A percentile compares a stretch with the other conserved stretches of the same genome.
Conservation (phyloP, 2,888 invertebrate species). For the Dynastes tityus region DNA sequence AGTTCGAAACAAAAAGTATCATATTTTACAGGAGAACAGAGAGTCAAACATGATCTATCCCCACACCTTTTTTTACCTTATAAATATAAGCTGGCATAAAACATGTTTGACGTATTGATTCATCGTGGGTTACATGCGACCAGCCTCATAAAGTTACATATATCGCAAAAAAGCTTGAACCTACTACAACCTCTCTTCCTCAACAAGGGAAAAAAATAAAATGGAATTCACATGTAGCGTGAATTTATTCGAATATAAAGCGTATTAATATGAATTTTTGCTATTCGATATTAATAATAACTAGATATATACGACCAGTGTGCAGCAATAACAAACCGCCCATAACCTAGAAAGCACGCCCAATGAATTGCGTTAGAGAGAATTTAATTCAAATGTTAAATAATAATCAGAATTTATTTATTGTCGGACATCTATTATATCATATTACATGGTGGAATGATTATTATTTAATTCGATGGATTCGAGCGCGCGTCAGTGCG, state of each 20-base stretch:
- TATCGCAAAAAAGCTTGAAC: slow-evolving; percentile 4
- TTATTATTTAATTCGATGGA: slow-evolving; percentile 40
- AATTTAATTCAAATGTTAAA: slow-evolving; percentile 25
- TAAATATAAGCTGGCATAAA: slow-evolving; percentile 44
- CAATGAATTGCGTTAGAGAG: slow-evolving; percentile 1
- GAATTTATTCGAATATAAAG: slow-evolving; percentile 33
- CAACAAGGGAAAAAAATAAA: slow-evolving; percentile 19
- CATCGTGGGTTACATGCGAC: slow-evolving; percentile 31
- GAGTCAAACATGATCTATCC: background rate
- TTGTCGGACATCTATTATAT: slow-evolving; percentile 13
- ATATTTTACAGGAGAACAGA: slow-evolving; percentile 18
- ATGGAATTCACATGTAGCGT: slow-evolving; percentile 12
- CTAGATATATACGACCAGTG: background rate
- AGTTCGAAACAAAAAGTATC: slow-evolving; percentile 32
- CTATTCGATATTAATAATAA: slow-evolving; percentile 28
- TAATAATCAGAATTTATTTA: slow-evolving; percentile 38
- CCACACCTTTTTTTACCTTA: slow-evolving; percentile 34
- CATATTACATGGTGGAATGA: background rate
- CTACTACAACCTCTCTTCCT: slow-evolving; percentile 14
- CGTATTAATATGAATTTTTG: slow-evolving; percentile 37
- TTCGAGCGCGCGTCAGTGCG: background rate
- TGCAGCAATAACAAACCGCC: background rate
- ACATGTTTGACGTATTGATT: slow-evolving; percentile 49
- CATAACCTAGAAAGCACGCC: background rate
- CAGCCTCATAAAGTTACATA: slow-evolving; percentile 24